A percentile compares a stretch with the other conserved stretches of the same genome.
phyloP scores from a whole-genome alignment of 2,113 vertebrate species.

The human region DNA sequence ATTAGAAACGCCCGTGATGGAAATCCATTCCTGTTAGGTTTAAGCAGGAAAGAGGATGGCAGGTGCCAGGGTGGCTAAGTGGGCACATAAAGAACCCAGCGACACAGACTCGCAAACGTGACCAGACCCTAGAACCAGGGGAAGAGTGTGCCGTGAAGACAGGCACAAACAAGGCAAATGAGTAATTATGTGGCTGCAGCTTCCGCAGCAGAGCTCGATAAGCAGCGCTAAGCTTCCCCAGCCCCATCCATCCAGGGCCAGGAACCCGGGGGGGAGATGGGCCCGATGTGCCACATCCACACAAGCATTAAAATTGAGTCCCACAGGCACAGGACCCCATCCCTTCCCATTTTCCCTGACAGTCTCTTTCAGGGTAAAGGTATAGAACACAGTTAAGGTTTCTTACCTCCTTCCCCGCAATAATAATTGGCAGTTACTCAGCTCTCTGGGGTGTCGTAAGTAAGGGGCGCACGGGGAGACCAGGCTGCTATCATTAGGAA shows the following conservation, averaged over 20 bases:
- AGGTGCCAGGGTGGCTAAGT: neutral
- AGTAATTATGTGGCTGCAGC: neutral
- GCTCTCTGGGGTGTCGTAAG: neutral
- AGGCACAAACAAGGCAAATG: neutral
- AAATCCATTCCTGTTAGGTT: conserved; percentile 43
- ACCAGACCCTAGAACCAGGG: neutral
- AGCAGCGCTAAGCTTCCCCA: neutral
- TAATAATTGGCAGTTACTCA: conserved; percentile 43
- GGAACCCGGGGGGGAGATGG: neutral
- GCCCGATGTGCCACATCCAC: neutral
- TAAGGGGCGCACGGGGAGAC: neutral
- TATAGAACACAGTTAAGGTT: conserved; percentile 42
- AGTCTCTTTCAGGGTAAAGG: neutral
- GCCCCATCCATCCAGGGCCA: neutral
- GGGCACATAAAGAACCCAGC: neutral
- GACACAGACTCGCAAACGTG: neutral
- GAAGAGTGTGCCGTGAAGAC: neutral
- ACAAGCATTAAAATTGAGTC: neutral
- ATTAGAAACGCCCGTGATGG: neutral
- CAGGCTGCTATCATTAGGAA: neutral
- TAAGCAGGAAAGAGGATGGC: neutral
- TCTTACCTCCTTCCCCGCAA: conserved; percentile 13
- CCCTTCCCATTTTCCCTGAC: conserved; percentile 35
- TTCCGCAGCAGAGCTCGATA: neutral
- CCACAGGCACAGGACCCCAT: neutral